Evolutionary conservation across 2,797 vertebrate genomes (phyloP), one percentile per base, ranked within the genome.

Genomic region (Lates japonicus): DNA sequence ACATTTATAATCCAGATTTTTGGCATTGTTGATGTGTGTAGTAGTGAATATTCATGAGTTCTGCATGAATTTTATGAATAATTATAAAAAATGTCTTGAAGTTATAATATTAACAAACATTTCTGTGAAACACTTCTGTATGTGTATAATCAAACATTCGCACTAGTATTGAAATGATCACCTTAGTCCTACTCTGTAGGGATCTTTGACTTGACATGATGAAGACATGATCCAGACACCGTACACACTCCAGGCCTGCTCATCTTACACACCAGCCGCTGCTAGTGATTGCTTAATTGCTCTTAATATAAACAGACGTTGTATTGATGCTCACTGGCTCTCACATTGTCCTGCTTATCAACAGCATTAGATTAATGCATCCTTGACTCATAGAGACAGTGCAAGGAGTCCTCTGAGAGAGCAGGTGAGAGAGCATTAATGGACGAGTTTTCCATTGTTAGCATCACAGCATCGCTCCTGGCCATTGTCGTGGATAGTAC

Each of bases 271-370:
- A 78, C 63, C 60, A 74, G 62, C 78, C 81, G 66, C 71, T 67
- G 72, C 22, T 19, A 67, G 25, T 76, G 48, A 90, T 88, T 85
- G 81, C 90, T 90, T 79, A 76, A 70, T 63, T 78, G 57, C 74
- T 86, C 74, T 66, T 84, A 64, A 85, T 82, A 74, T 87, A 85
- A 92, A 92, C 87, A 90, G 74, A 84, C 77, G 69, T 49, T 65
- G 31, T 76, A 76, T 37, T 88, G 79, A 87, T 86, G 70, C 69
- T 66, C 74, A 73, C 58, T 35, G 67, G 64, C 59, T 77, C 72
- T 88, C 62, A 63, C 67, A 44, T 61, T 59, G 69, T 84, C 12
- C 77, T 52, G 42, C 73, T 73, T 69, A 88, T 90, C 77, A 84
- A 74, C 87, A 54, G 73, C 4, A 35, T 49, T 61, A 37, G 74